These are phyloP conservation scores for Montipora sp. DNA, from an alignment of 64 coral and sea anemone genomes.

Conservation along the genomic window DNA sequence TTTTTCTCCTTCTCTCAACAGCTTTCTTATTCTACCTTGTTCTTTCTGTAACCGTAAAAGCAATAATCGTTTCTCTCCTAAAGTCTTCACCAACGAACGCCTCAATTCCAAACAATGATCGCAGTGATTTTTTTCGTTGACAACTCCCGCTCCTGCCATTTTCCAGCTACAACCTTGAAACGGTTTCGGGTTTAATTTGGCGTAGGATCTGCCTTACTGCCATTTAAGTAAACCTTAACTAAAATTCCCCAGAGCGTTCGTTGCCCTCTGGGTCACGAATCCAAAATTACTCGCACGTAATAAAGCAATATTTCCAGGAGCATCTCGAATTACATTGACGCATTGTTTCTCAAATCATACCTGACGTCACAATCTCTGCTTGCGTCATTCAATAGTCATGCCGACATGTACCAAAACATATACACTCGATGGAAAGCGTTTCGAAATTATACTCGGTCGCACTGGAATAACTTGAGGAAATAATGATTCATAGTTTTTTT, in stretches of 20 bases:
- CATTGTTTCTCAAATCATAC: not conserved
- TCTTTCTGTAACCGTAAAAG: conserved; percentile 83
- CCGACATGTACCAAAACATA: not conserved
- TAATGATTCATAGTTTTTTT: not conserved
- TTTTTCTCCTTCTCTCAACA: conserved; percentile 66
- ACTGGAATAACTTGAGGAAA: too few species aligned
- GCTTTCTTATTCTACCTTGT: conserved; percentile 70
- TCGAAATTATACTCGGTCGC: too few species aligned
- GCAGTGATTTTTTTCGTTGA: conserved; percentile 45
- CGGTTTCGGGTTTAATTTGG: not conserved
- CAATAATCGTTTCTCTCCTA: conserved; percentile 86
- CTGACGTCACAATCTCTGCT: not conserved
- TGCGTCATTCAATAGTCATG: too few species aligned
- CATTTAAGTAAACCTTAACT: not conserved
- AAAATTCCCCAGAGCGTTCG: not conserved
- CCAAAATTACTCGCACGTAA: not conserved
- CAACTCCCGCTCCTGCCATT: not conserved
- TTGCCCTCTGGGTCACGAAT: not conserved
- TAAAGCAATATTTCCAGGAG: not conserved
- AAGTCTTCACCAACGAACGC: conserved; percentile 66
- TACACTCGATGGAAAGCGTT: too few species aligned
- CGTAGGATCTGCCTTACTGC: not conserved
- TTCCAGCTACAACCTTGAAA: not conserved
- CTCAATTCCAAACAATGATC: conserved; percentile 77
- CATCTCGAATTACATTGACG: not conserved